These are phyloP conservation scores for Meloidogyne exigua DNA, from an alignment of 1,140 invertebrate genomes.

Conservation along the genomic window DNA sequence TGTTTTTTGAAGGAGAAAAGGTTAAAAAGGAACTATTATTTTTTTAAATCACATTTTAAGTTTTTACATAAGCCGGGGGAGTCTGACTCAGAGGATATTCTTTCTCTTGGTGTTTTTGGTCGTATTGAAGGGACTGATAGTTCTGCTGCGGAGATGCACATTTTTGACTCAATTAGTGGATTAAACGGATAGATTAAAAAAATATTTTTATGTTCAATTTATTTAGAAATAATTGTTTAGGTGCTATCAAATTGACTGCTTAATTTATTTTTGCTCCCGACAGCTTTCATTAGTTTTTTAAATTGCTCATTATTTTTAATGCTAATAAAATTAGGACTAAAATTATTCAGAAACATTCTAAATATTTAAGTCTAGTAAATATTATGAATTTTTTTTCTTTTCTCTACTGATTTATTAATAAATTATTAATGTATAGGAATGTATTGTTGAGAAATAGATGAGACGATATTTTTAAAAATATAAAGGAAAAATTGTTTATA, in stretches of 20 bases:
- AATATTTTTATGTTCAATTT: not conserved
- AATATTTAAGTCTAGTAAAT: no score
- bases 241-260: not conserved
- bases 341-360: no score
- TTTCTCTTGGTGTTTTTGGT: slow-evolving; percentile 9
- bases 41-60: slow-evolving; percentile 18
- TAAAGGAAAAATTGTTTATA: not conserved
- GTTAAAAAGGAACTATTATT: slow-evolving; percentile 19
- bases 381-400: no score
- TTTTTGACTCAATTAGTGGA: slow-evolving; percentile 35
- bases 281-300: not conserved
- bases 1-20: slow-evolving; percentile 53
- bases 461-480: no score
- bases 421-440: no score
- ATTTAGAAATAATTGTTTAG: not conserved
- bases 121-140: slow-evolving; percentile 9
- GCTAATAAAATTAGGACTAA: no score
- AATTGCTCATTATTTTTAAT: not conserved
- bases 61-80: slow-evolving; percentile 7
- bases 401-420: no score
- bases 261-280: not conserved
- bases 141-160: slow-evolving; percentile 29
- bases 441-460: no score
- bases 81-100: slow-evolving; percentile 4
- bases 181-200: slow-evolving; percentile 16